Base-by-base conservation (phyloP, 1,140 invertebrate species). In the Acromyrmex heyeri region DNA sequence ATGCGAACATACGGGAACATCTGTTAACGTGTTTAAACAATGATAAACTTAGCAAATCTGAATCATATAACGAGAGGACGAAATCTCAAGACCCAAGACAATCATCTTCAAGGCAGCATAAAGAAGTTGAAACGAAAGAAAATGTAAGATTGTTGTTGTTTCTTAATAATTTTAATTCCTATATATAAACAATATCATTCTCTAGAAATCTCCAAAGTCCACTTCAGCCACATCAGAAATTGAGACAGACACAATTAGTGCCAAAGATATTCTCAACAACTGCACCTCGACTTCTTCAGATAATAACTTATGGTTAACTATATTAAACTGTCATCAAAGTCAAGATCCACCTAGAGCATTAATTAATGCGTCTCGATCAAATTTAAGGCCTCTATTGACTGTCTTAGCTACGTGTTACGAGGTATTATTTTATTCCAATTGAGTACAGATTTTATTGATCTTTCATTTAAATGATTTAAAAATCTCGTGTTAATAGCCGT, bases 341-440 rank as follows among this genome's bases (percentile, higher is more conserved):
- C 96, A 96, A 88, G 97, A 97, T 94, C 97, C 97, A 62, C 96
- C 96, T 1, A 96, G 96, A 34, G 96, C 96, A 38, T 92, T 97
- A 18, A 89, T 97, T 0, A 95, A 95, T 50, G 96, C 96, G 7
- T 96, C 96, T 7, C 94, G 95, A 24, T 69, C 94, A 10, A 96
- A 95, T 73, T 94, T 95, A 27, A 96, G 96, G 85, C 96, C 97
- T 0, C 91, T 97, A 69, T 92, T 97, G 3, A 96, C 96, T 30
- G 95, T 97, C 57, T 93, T 97, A 10, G 97, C 97, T 27, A 96
- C 96, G 64, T 97, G 96, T 92, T 97, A 97, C 90, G 96, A 97
- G 95, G 96, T 97, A 91, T 64, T 27, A 81, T 34, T 44, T 81
- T 79, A 78, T 21, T 59, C 38, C 27, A 5, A 86, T 81, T 61